A percentile compares a stretch with the other conserved stretches of the same genome.
These are phyloP conservation scores for Lipotes vexillifer DNA, from an alignment of 2,113 vertebrate genomes.

Conservation along the genomic window DNA sequence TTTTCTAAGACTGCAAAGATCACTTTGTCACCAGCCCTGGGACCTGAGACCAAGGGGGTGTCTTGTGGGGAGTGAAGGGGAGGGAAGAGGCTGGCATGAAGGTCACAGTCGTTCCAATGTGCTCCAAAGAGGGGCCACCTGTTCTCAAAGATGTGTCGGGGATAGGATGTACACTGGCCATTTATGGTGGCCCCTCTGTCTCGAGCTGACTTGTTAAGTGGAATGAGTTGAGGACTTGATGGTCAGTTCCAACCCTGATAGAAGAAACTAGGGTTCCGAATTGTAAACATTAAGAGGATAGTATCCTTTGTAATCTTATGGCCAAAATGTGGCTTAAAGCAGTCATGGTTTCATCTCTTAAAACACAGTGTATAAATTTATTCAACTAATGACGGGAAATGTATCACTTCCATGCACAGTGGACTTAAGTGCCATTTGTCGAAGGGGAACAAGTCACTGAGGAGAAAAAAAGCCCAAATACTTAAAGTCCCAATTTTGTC, in stretches of 20 bases:
- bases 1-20: conserved; percentile 76
- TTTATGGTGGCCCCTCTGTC: neutral
- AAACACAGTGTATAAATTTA: conserved; percentile 6
- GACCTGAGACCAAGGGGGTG: conserved; percentile 55
- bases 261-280: neutral
- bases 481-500: conserved; percentile 72
- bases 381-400: conserved; percentile 29
- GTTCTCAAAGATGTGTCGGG: neutral
- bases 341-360: conserved; percentile 30
- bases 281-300: neutral
- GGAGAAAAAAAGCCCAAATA: conserved; percentile 52
- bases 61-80: conserved; percentile 34
- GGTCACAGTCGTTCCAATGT: conserved; percentile 28
- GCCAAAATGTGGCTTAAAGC: conserved; percentile 33
- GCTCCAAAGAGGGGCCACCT: conserved; percentile 57
- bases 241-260: neutral
- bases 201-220: neutral
- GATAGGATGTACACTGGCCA: neutral
- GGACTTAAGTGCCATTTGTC: conserved; percentile 52
- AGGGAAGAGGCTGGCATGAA: conserved; percentile 30
- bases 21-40: conserved; percentile 69
- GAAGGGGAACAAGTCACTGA: conserved; percentile 53
- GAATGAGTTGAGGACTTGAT: neutral
- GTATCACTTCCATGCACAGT: neutral
- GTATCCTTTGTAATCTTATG: neutral